Base-by-base conservation (phyloP, 2,888 invertebrate species). In the Coecobrya sp. region DNA sequence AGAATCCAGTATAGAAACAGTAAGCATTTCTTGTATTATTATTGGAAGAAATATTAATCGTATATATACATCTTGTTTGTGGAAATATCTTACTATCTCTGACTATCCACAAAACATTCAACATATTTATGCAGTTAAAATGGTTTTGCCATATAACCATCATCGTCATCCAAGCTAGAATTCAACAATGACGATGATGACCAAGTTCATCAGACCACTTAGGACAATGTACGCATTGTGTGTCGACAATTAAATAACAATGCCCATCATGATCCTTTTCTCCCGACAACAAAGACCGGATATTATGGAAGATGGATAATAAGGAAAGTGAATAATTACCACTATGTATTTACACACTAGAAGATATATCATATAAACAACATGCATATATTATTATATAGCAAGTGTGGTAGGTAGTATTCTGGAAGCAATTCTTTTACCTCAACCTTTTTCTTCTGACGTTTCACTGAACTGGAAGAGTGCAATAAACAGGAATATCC, bases 261-360 rank as follows among this genome's bases (percentile, higher is more conserved):
- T 86, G 86, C 49, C 49, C 81, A 79, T 90, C 85, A 76, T 86
- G 68, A 42, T 84, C 59, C 1, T 27, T 19, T 62, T 45, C 79
- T 27, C 81, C 52, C 16, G 30, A 92, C 22, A 87, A 92, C 87
- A 92, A 92, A 87, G 91, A 92, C 91, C 91, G 91, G 91, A 92
- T 91, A 91, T 73, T 62, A 85, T 73, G 89, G 76, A 85, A 84
- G 52, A 82, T 84, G 55, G 84, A 84, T 73, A 82, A 42, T 84
- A 82, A 89, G 36, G 70, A 70, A 76, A 76, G 25, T 85, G 49
- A 88, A 81, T 68, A 81, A 68, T 79, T 59, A 27, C 76, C 52
- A 70, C 36, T 70, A 36, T 70, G n/a, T 70, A 70, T 30, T 16
- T n/a, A n/a, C 68, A 70, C 27, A 81, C 59, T 68, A 65, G 19